Conservation (phyloP, 2,797 vertebrate species). For the Thalassophryne amazonica region DNA sequence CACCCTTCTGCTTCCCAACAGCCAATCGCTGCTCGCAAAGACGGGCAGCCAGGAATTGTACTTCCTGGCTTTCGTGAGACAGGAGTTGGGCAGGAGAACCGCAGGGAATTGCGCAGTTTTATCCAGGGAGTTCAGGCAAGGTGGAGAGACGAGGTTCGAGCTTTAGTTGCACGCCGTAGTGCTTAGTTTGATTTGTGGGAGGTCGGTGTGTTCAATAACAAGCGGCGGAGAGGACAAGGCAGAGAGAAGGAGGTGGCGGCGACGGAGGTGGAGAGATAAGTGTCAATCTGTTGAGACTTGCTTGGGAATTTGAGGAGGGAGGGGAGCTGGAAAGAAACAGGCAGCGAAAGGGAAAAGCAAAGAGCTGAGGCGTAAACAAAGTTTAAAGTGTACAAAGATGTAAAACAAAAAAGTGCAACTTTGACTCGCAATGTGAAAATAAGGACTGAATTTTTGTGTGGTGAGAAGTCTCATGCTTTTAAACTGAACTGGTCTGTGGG, state of each 20-base stretch:
- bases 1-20: slow-evolving; percentile 63
- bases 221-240: slow-evolving; percentile 40
- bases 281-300: slow-evolving; percentile 85
- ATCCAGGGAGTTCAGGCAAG: slow-evolving; percentile 22
- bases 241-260: slow-evolving; percentile 64
- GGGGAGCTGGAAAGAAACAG: slow-evolving; percentile 55
- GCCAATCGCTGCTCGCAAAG: slow-evolving; percentile 68
- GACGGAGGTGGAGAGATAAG: slow-evolving; percentile 76
- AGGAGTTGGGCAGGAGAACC: slow-evolving; percentile 52
- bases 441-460: slow-evolving; percentile 48
- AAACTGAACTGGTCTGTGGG: slow-evolving; percentile 41
- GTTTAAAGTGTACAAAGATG: slow-evolving; percentile 18
- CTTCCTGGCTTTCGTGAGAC: slow-evolving; percentile 75
- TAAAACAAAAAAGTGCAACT: slow-evolving; percentile 3
- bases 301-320: slow-evolving; percentile 83
- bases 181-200: slow-evolving; percentile 40
- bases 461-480: slow-evolving; percentile 73
- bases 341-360: slow-evolving; percentile 44
- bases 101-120: slow-evolving; percentile 27
- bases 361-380: slow-evolving; percentile 62
- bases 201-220: slow-evolving; percentile 22
- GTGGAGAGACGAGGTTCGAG: no score
- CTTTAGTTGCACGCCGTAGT: background rate
- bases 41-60: slow-evolving; percentile 59
- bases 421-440: slow-evolving; percentile 52